Conservation (phyloP, 2,888 invertebrate genomes). For the Gastrophysa polygoni region DNA sequence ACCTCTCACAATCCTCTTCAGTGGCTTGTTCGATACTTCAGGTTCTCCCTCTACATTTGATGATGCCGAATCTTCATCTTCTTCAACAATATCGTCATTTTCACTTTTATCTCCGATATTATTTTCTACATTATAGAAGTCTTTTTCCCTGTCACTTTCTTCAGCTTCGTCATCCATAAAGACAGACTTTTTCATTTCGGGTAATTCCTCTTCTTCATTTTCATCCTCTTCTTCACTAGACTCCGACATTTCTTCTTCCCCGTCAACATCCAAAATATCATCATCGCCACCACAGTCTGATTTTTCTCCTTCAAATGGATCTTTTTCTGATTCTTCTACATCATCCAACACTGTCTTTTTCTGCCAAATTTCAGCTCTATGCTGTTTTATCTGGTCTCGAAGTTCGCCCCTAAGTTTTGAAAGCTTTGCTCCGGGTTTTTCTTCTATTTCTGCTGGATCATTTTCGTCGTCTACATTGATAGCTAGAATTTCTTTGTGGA, state of each 20-base stretch:
- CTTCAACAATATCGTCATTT: conserved; percentile 26
- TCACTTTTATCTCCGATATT: conserved; percentile 40
- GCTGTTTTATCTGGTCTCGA: conserved; percentile 72
- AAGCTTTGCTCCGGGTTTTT: conserved; percentile 74
- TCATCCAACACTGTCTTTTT: conserved; percentile 58
- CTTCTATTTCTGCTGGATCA: conserved; percentile 53
- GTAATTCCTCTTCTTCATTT: conserved; percentile 53
- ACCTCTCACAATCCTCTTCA: conserved; percentile 50
- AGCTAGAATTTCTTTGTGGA: conserved; percentile 56
- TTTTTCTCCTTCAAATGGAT: conserved; percentile 29
- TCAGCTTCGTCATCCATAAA: conserved; percentile 54
- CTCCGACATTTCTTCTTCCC: conserved; percentile 61
- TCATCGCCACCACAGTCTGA: conserved; percentile 45
- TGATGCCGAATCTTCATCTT: conserved; percentile 23
- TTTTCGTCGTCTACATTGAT: conserved; percentile 51
- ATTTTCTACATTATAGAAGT: conserved; percentile 34
- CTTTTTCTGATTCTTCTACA: conserved; percentile 22
- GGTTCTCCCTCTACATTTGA: conserved; percentile 26
- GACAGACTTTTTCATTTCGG: conserved; percentile 42
- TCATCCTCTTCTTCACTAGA: conserved; percentile 56
- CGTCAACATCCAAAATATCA: conserved; percentile 61
- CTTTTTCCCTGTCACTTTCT: conserved; percentile 41
- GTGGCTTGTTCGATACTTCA: conserved; percentile 42
- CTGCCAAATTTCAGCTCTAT: conserved; percentile 72
- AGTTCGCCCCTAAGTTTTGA: conserved; percentile 73